phyloP scores from a whole-genome alignment of 2,113 vertebrate species.

The Eretmochelys imbricata region DNA sequence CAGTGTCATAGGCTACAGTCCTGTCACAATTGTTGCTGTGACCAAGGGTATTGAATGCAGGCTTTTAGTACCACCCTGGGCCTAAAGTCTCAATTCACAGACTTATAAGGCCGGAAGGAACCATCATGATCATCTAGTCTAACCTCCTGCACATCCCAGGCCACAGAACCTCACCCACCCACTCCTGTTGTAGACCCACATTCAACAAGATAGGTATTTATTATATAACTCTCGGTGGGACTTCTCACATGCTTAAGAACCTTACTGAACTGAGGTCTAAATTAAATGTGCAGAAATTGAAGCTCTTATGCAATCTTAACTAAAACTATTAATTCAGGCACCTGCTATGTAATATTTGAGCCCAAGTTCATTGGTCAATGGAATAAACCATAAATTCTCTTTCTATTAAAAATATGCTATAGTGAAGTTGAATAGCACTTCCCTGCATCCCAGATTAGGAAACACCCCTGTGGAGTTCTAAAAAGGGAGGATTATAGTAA shows the following conservation, averaged over 20 bases:
- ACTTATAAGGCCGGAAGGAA: neutral
- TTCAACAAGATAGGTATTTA: neutral
- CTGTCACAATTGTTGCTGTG: neutral
- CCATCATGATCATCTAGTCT: neutral
- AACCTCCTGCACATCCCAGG: neutral
- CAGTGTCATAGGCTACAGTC: neutral
- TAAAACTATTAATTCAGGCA: neutral
- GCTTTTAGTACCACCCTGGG: neutral
- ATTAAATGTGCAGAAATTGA: neutral
- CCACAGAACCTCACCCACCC: neutral
- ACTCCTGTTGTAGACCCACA: neutral
- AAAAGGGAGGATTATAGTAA: neutral
- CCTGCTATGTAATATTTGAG: neutral
- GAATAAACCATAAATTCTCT: neutral
- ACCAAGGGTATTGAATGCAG: neutral
- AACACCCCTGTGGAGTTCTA: neutral
- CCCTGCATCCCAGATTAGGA: neutral
- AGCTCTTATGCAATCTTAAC: accelerated
- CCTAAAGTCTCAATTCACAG: neutral
- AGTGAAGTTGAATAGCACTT: neutral
- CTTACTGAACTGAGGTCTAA: neutral
- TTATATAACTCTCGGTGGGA: accelerated
- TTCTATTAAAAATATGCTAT: neutral
- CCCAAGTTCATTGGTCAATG: neutral
- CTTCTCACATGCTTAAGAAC: neutral